Base-by-base conservation (phyloP, 2,888 invertebrate genomes). In the Tinea pellionella region DNA sequence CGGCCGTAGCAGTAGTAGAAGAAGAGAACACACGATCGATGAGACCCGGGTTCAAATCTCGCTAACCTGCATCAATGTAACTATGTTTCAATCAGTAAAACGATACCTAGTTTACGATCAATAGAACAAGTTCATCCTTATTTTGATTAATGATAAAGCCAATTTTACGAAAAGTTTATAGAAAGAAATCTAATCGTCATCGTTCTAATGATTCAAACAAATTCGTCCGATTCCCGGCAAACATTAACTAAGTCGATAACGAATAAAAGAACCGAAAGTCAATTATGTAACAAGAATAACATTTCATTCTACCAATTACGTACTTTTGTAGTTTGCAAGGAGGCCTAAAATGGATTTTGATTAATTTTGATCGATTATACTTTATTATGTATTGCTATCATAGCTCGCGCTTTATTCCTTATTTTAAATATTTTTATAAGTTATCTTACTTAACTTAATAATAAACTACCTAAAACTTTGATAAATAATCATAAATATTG, bases 271-370 rank as follows among this genome's bases (percentile, higher is more conserved):
- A 63, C 65, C 65, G 65, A 66, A 70, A 73, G 69, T 68, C 72
- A 76, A 76, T 77, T 76, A 75, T 70, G 57, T 57, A 69, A 70
- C 66, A 61, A 64, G 69, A 73, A 72, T 72, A 77, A 72, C 70
- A 71, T 72, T 72, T 72, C 71, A 69, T 69, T 68, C 66, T 69
- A 69, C 71, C 75, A 74, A 75, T 73, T 75, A 73, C 73, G 71
- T 75, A 71, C 73, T 73, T 74, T 65, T 68, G 61, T 64, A 65
- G 68, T 67, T 68, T 67, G 64, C 65, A 65, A 61, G 64, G 67
- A 68, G 66, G 64, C 63, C 55, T 55, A 55, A 55, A 18, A 55
- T 24, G 55, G 55, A 13, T 18, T 15, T 24, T 24, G 6, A 24
- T 3, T 42, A 4, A 15, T 24, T 6, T 24, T 24, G 24, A 24